Evolutionary conservation across 2,888 invertebrate genomes (phyloP), one percentile per base, ranked within the genome.

Genomic region (Pogonocherus hispidulus): DNA sequence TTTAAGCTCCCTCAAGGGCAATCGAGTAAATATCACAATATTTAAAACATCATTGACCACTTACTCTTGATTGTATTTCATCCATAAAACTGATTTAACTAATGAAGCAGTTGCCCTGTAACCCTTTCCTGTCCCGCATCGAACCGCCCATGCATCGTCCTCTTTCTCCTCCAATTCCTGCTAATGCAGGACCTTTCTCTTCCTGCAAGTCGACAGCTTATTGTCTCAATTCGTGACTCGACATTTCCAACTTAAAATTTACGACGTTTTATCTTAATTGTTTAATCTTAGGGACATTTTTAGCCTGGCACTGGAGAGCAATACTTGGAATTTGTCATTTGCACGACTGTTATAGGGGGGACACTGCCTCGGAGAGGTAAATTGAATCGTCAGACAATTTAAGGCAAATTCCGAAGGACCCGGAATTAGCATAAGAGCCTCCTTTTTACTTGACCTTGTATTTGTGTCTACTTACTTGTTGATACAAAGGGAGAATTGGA

Each of bases 221-320:
- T 75, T 75, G 75, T 75, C 75, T 69, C 71, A 71, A 74, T 74
- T 72, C 75, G 71, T 75, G 75, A 75, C 76, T 72, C 69, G 64
- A 67, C 73, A 70, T 75, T 70, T 72, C 69, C 71, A 69, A 74
- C 76, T 75, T 67, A 51, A 71, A 74, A 75, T 75, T 75, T 75
- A 75, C 75, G 75, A 72, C 71, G 72, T 70, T 72, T 74, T 75
- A 75, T 75, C 75, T 75, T 75, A 75, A 75, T 75, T 75, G 75
- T 75, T 75, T 74, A 72, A 75, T 74, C 75, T 70, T 66, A 72
- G 64, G 60, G 72, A 67, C 59, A 75, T 75, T 73, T 72, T 63
- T 41, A 20, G n/a, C n/a, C n/a, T n/a, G n/a, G 63, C 11, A 23
- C 41, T 3, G 44, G 1, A 14, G 27, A 37, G 20, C 20, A 37